These are phyloP conservation scores for Mungos mungo DNA, from an alignment of 2,113 vertebrate species.

Conservation along the genomic window DNA sequence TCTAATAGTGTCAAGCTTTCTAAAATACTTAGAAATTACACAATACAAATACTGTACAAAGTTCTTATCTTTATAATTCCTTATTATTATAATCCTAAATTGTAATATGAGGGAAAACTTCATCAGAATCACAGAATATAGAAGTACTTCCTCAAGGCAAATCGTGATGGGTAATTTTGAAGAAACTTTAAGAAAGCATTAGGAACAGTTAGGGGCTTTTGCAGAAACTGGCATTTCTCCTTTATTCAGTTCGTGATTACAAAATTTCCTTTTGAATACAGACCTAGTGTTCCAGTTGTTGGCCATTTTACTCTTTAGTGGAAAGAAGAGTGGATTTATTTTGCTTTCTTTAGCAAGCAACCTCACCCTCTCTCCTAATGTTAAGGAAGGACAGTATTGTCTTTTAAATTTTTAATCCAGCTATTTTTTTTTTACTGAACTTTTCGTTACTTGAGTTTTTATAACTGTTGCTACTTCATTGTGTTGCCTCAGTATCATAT, in stretches of 20 bases:
- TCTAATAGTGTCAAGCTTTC: background rate
- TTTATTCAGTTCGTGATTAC: background rate
- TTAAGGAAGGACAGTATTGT: background rate
- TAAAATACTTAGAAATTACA: slow-evolving; percentile 9
- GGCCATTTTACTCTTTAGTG: background rate
- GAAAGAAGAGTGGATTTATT: background rate
- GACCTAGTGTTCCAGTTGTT: background rate
- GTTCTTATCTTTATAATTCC: background rate
- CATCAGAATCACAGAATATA: background rate
- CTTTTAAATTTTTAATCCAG: background rate
- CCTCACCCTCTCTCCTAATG: background rate
- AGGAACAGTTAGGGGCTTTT: background rate
- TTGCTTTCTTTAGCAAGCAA: background rate
- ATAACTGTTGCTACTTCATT: background rate
- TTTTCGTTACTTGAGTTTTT: background rate
- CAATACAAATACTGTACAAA: background rate
- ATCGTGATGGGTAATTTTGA: background rate
- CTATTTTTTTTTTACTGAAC: background rate
- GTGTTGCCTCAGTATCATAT: background rate
- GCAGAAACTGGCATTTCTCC: background rate
- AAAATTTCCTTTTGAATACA: background rate
- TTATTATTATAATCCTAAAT: background rate
- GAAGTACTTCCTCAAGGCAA: slow-evolving; percentile 12
- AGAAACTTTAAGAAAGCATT: background rate
- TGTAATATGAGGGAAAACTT: background rate